These are phyloP conservation scores for Tuberolachnus salignus DNA, from an alignment of 2,888 invertebrate genomes.

Conservation along the genomic window DNA sequence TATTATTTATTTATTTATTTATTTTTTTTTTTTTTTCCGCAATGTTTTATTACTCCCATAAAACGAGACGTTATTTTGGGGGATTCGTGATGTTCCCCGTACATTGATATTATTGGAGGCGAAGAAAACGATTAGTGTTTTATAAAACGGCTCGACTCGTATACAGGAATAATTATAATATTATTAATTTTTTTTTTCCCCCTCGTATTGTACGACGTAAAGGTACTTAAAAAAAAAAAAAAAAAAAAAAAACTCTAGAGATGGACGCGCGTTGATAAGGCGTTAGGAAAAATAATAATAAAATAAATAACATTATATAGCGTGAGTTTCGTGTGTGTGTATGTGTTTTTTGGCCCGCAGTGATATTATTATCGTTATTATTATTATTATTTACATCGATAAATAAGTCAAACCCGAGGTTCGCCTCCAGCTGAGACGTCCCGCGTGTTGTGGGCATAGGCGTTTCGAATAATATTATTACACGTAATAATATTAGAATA, in stretches of 20 bases:
- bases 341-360: conserved; percentile 18
- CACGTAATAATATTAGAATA: neutral
- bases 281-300: conserved; percentile 29
- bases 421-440: conserved; percentile 39
- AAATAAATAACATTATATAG: conserved; percentile 4
- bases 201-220: too few relatives aligned
- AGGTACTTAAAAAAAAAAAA: too few relatives aligned
- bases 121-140: conserved; percentile 17
- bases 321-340: neutral
- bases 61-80: too few relatives aligned
- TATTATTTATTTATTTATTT: conserved; percentile 37
- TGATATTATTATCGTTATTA: conserved; percentile 31
- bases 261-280: conserved; percentile 41
- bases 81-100: too few relatives aligned
- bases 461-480: neutral
- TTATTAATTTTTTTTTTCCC: too few relatives aligned
- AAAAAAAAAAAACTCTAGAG: too few relatives aligned
- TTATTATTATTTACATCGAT: conserved; percentile 38
- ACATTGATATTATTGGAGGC: too few relatives aligned
- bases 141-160: neutral
- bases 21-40: conserved; percentile 20
- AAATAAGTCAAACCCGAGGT: conserved; percentile 41
- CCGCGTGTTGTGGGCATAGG: neutral
- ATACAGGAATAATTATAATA: conserved; percentile 16
- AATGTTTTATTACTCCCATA: conserved; percentile 36